Evolutionary conservation across 2,797 vertebrate species (phyloP).

Genomic region (Okamejei kenojei): DNA sequence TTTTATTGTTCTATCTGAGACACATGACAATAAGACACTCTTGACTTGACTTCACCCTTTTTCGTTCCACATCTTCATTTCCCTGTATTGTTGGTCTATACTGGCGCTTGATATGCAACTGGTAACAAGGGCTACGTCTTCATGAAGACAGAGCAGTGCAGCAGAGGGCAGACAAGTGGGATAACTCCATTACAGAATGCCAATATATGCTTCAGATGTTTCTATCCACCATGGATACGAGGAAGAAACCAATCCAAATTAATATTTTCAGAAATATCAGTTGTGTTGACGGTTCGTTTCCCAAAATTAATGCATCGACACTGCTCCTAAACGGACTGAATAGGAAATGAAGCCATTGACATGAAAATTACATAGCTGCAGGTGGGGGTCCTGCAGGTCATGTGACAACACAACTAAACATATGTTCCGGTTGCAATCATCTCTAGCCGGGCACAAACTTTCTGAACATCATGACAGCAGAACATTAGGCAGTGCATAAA

Average conservation of each 20-base stretch:
- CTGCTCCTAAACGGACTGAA: background rate
- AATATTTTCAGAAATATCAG: background rate
- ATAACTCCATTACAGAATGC: background rate
- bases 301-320: background rate
- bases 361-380: background rate
- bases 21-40: too few species aligned
- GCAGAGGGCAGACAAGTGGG: too few species aligned
- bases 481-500: background rate
- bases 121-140: too few species aligned
- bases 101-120: too few species aligned
- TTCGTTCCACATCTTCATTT: too few species aligned
- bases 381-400: background rate
- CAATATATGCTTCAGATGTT: background rate
- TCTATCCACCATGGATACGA: background rate
- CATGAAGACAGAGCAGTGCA: too few species aligned
- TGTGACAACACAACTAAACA: slow-evolving; percentile 19
- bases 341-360: background rate
- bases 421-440: background rate
- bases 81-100: too few species aligned
- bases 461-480: background rate
- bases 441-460: background rate
- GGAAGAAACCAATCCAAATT: background rate
- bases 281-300: background rate
- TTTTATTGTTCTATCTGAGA: too few species aligned
- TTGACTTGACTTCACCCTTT: too few species aligned